phyloP scores from a whole-genome alignment of 2,888 invertebrate species.

The Onthophagus sagittarius region DNA sequence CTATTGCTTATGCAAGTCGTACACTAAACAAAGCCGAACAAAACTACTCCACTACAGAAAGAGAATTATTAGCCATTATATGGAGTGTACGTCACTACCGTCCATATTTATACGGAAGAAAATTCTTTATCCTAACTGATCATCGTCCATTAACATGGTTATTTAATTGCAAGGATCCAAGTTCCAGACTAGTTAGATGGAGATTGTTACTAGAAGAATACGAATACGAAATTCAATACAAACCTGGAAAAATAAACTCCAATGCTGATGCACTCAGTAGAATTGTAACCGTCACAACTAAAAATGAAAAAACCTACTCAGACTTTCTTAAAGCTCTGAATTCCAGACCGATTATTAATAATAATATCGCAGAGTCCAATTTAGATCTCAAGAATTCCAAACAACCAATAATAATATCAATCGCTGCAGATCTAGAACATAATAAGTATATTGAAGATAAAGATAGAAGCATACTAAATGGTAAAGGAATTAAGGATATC shows the following conservation, averaged over 20 bases:
- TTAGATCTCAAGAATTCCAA: background rate
- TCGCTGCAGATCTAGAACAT: background rate
- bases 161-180: constrained; percentile 37
- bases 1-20: constrained; percentile 40
- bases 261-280: constrained; percentile 37
- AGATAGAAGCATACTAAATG: too few relatives aligned
- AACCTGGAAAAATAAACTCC: constrained; percentile 37
- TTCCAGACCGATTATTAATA: background rate
- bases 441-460: too few relatives aligned
- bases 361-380: too few relatives aligned
- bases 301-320: background rate
- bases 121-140: constrained; percentile 40
- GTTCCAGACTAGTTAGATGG: constrained; percentile 36
- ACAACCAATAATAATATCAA: background rate
- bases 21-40: constrained; percentile 37
- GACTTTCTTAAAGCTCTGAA: background rate
- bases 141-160: constrained; percentile 41
- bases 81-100: constrained; percentile 36
- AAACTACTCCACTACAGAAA: constrained; percentile 42
- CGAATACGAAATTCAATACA: too few relatives aligned
- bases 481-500: too few relatives aligned
- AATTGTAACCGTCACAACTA: background rate
- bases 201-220: constrained; percentile 37
- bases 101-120: constrained; percentile 41
- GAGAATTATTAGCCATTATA: constrained; percentile 30